phyloP scores from a whole-genome alignment of 2,797 vertebrate genomes.

The Onychomys arenicola region DNA sequence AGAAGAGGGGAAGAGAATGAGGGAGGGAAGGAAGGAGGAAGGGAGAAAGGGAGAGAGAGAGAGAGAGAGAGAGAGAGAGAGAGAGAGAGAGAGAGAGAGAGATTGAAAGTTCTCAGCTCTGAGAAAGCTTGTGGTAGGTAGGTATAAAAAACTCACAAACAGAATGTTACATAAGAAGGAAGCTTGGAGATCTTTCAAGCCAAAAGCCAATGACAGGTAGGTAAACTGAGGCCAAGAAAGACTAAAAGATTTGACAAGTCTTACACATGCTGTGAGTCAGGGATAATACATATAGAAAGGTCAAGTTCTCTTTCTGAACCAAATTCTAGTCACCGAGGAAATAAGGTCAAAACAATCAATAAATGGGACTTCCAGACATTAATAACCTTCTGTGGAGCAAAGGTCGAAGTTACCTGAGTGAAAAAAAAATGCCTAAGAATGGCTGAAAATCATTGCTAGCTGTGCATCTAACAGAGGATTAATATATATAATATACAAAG shows the following conservation, averaged over 20 bases:
- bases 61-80: too few species aligned
- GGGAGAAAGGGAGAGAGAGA: background rate
- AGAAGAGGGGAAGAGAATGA: background rate
- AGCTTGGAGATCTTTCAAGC: background rate
- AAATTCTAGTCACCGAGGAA: background rate
- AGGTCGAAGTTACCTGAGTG: background rate
- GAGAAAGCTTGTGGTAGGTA: background rate
- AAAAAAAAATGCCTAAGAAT: background rate
- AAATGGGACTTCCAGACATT: background rate
- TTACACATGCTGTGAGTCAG: background rate
- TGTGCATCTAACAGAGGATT: background rate
- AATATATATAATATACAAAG: background rate
- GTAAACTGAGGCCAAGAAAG: background rate
- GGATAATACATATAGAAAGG: background rate
- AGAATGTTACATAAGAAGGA: background rate
- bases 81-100: too few species aligned
- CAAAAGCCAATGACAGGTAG: background rate
- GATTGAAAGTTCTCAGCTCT: background rate
- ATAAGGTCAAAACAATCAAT: background rate
- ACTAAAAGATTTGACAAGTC: background rate
- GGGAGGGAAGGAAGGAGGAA: too few species aligned
- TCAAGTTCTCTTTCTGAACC: background rate
- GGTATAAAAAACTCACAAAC: background rate
- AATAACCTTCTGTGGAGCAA: background rate
- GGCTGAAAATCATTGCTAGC: background rate